Base-by-base conservation (phyloP, 2,797 vertebrate genomes). In the Thripadectes ignobilis region DNA sequence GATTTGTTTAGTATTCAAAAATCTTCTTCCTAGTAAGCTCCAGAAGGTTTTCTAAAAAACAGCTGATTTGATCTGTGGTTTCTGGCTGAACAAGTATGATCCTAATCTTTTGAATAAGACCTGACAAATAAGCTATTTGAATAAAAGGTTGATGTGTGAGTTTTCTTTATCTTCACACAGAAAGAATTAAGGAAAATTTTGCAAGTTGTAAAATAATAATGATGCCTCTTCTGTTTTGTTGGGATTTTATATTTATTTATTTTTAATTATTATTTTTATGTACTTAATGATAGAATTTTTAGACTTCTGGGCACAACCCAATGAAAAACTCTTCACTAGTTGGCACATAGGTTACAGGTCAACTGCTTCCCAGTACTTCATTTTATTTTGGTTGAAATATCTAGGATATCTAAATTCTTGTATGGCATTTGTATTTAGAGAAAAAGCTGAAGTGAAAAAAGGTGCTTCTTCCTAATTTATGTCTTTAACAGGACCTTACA, bases 61-160 rank as follows among this genome's bases (percentile, higher is more conserved):
- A 62, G 5, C 30, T 73, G n/a, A 34, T 87, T 52, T 79, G 32
- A 26, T 82, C 32, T 63, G 18, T 73, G 51, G 30, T 85, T 85
- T 89, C 74, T 92, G 67, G 43, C 51, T 89, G 51, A 79, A 87
- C 36, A 87, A 91, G 73, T 92, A 69, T 0, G 1, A 66, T 89
- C 51, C 16, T 89, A 68, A 86, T 89, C 51, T 82, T 51, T 82
- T 66, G 63, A 89, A 55, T 72, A 34, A 72, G 76, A 75, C 54
- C 26, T 80, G 55, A 63, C 52, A 93, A 94, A 79, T 89, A 88
- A 94, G 36, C 29, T 61, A 74, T 58, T 92, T 74, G 41, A 88
- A 80, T 67, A 67, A 83, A 83, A 68, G 24, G 19, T 55, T 92
- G 61, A 34, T 67, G 48, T 38, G 30, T 66, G 46, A 82, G 22